These are phyloP conservation scores for Paradoxurus hermaphroditus DNA, from an alignment of 2,113 vertebrate species.

Conservation along the genomic window DNA sequence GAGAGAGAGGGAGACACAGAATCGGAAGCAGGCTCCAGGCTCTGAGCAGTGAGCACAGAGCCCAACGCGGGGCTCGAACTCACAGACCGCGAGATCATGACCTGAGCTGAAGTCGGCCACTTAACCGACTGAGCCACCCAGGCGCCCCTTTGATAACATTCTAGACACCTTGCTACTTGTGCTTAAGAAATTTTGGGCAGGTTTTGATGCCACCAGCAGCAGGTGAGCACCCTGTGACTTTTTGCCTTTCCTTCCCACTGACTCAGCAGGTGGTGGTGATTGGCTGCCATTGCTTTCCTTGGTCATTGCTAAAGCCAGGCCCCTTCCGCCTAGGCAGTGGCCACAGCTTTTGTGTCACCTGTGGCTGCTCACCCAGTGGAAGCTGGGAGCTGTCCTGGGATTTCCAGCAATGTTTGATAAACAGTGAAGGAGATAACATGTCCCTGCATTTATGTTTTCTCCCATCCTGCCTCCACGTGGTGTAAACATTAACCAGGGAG, in stretches of 20 bases:
- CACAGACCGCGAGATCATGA: too few relatives aligned
- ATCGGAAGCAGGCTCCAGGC: too few relatives aligned
- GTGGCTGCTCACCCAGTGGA: background rate
- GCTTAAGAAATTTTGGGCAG: background rate
- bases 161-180: background rate
- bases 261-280: background rate
- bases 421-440: background rate
- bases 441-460: background rate
- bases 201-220: background rate
- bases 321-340: background rate
- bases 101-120: too few relatives aligned
- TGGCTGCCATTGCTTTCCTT: background rate
- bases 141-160: background rate
- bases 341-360: background rate
- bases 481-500: background rate
- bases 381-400: background rate
- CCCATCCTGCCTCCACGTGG: background rate
- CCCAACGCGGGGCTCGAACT: too few relatives aligned
- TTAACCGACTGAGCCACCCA: too few relatives aligned
- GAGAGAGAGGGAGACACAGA: too few relatives aligned
- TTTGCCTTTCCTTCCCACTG: background rate
- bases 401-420: background rate
- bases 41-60: too few relatives aligned
- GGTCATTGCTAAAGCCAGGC: background rate
- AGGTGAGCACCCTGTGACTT: background rate